Evolutionary conservation across 2,888 invertebrate species (phyloP).

Genomic region (Chirona hameri): DNA sequence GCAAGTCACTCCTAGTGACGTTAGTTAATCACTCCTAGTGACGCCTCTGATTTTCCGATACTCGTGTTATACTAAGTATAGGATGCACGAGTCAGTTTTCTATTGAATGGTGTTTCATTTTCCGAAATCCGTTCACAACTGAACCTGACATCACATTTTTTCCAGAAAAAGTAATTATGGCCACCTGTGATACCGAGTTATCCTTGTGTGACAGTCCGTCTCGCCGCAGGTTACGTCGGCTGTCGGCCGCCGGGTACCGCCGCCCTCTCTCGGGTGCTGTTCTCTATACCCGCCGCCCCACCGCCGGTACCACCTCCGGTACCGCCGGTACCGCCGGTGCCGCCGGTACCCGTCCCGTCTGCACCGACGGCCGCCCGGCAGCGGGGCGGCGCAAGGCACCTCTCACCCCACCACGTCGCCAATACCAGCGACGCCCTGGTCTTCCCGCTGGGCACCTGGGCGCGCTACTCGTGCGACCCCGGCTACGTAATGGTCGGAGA

Average conservation of each 20-base stretch:
- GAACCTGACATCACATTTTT: no score
- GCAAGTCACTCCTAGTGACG: no score
- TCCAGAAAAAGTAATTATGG: no score
- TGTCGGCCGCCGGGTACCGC: not conserved
- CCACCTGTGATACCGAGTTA: no score
- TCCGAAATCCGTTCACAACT: no score
- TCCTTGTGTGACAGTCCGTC: no score
- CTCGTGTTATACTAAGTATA: no score
- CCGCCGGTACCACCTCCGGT: not conserved
- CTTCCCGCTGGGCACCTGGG: not conserved
- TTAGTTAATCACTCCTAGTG: no score
- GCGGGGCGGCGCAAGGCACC: not conserved
- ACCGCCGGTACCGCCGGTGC: not conserved
- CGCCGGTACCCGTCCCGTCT: not conserved
- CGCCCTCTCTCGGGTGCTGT: not conserved
- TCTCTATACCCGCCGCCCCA: not conserved
- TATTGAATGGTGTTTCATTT: no score
- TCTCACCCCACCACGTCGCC: not conserved
- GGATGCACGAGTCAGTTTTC: no score
- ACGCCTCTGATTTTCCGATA: no score
- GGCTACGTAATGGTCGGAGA: not conserved
- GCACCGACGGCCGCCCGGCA: not conserved
- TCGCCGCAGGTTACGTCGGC: not conserved
- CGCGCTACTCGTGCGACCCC: not conserved
- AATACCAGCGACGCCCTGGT: not conserved